Evolutionary conservation across 2,888 invertebrate species (phyloP), one percentile per base, ranked within the genome.

Genomic region (Lymantria monacha): DNA sequence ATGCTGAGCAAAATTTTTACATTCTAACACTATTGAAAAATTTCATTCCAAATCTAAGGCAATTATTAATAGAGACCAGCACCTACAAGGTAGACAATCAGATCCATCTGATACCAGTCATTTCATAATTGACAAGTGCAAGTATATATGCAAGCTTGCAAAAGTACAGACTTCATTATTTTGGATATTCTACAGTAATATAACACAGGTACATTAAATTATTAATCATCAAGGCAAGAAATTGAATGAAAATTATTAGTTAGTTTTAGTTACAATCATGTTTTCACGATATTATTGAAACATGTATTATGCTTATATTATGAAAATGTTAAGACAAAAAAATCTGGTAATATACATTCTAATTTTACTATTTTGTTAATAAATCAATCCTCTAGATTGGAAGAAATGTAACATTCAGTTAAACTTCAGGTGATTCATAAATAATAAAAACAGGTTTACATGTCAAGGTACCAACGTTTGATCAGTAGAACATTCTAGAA

Each of bases 231-330:
- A 61, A n/a, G 66, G 68, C 68, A 66, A 66, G 65, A 66, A 48
- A 55, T 60, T 48, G n/a, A 45, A 48, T 52, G 56, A 52, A 54
- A 43, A 38, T 43, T 43, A 51, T 54, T 42, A 44, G 15, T 9
- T 46, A 15, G 37, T 46, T 48, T 43, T 42, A 53, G 48, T 55
- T 42, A 44, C 38, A 42, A 52, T 49, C 10, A 42, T 33, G 30
- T 30, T 13, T 49, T 38, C 53, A 52, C 57, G n/a, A n/a, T n/a
- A n/a, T 44, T 56, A 53, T 56, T 59, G 51, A 53, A 53, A 53
- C 53, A 56, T 49, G 1, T 71, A 73, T 71, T 72, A 76, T 76
- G 76, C 73, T 59, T 57, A 69, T 72, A 70, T 68, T 68, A 72
- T 62, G 61, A 67, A 63, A 49, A 51, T 54, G 53, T 13, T 41